Base-by-base conservation (phyloP, 2,113 vertebrate genomes). In the Nesogale talazaci region DNA sequence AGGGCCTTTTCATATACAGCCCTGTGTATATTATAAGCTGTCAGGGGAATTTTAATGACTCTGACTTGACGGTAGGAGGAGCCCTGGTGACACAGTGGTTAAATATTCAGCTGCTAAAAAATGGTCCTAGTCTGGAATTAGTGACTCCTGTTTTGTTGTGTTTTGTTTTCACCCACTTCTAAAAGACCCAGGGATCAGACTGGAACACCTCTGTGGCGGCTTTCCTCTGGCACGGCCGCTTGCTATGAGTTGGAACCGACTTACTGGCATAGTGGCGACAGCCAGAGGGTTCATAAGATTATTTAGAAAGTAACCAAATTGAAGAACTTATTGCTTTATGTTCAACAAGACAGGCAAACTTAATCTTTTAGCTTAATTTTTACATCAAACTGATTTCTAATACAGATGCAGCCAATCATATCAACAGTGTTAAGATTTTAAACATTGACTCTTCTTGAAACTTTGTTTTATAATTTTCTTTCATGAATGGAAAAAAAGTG, bases 311-410 rank as follows among this genome's bases (percentile, higher is more conserved):
- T 20, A 72, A 75, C 40, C 74, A 88, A 38, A 59, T 31, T 22
- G 70, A 74, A 72, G 59, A 88, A n/a, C 12, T 95, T 27, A 87
- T 89, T 80, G 46, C 57, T 83, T 46, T 56, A 76, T 89, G 29
- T 94, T 87, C 34, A 90, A 12, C 29, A 6, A 42, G 16, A 36
- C 34, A 76, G 59, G 63, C 20, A 38, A 0, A 34, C 12, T 88
- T 89, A 80, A 79, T 78, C 67, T 90, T 88, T 88, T 86, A 80
- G 52, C 46, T 89, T 3, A 89, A 6, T 79, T 94, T 94, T 86
- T 22, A 94, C 93, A 34, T 89, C 59, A 81, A 65, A 79, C 25
- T 84, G 19, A 91, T 93, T 81, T 86, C 59, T 91, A 69, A 81
- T 46, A 65, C 11, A 90, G 57, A 59, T 84, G 65, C 9, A 91